Evolutionary conservation across 1,140 invertebrate genomes (phyloP).

Genomic region (Euglossa dilemma): DNA sequence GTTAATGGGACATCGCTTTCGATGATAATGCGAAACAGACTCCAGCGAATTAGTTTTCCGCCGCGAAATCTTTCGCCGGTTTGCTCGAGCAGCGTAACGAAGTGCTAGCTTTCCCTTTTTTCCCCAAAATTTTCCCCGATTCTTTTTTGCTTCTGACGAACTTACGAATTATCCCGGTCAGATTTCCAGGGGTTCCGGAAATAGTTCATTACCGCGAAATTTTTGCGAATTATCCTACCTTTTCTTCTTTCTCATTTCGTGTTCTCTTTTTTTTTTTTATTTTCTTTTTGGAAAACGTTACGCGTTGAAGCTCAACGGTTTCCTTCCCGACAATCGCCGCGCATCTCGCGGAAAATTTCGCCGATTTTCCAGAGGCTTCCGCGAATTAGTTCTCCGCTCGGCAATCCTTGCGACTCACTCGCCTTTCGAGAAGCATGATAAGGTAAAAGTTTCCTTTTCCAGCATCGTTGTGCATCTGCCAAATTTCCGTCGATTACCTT

Average conservation of each 20-base stretch:
- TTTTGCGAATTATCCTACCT: too few relatives aligned
- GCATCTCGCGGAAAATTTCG: not conserved
- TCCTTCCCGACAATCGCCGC: not conserved
- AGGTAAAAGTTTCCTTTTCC: not conserved
- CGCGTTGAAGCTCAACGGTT: too few relatives aligned
- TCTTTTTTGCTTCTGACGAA: not conserved
- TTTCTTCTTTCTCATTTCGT: too few relatives aligned
- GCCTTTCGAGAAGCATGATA: not conserved
- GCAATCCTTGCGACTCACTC: not conserved
- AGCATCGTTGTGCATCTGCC: not conserved
- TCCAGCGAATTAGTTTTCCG: not conserved
- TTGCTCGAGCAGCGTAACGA: too few relatives aligned
- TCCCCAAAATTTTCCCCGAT: not conserved
- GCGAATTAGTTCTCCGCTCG: not conserved
- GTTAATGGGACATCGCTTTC: slow-evolving; percentile 47
- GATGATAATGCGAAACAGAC: slow-evolving; percentile 30
- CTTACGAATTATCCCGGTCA: too few relatives aligned
- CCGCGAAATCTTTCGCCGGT: not conserved
- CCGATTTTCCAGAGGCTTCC: not conserved
- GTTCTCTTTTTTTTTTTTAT: too few relatives aligned
- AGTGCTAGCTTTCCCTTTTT: not conserved
- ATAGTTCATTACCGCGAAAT: too few relatives aligned
- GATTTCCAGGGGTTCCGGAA: too few relatives aligned
- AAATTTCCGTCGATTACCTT: not conserved
- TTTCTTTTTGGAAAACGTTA: too few relatives aligned